phyloP scores from a whole-genome alignment of 1,140 invertebrate species.

The Oscheius sp. region DNA sequence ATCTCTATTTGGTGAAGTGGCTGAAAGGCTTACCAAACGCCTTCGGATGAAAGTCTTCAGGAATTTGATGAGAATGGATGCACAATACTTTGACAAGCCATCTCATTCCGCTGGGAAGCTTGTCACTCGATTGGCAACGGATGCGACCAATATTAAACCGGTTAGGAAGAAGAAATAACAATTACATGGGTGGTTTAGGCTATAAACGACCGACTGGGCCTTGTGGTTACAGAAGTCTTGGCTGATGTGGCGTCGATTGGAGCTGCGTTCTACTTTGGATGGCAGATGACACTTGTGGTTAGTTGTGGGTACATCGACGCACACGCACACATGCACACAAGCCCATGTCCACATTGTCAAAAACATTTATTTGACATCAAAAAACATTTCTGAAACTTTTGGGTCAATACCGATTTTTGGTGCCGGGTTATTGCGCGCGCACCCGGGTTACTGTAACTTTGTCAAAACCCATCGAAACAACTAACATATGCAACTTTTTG shows the following conservation, averaged over 20 bases:
- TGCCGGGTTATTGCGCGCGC: too few species aligned
- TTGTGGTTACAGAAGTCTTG: slow-evolving; percentile 59
- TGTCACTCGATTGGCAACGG: slow-evolving; percentile 64
- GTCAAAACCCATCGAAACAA: too few species aligned
- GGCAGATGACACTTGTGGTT: slow-evolving; percentile 60
- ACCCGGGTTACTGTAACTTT: too few species aligned
- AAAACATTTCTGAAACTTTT: too few species aligned
- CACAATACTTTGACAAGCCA: slow-evolving; percentile 65
- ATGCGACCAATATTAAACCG: slow-evolving; percentile 65
- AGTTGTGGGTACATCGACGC: too few species aligned
- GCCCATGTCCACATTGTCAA: too few species aligned
- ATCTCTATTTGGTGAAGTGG: slow-evolving; percentile 6
- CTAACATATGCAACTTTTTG: too few species aligned
- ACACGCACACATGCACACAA: too few species aligned
- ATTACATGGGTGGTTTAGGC: slow-evolving; percentile 61
- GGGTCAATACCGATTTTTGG: too few species aligned
- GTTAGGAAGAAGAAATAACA: slow-evolving; percentile 56
- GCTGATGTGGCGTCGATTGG: slow-evolving; percentile 58
- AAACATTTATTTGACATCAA: too few species aligned
- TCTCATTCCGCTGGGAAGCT: slow-evolving; percentile 64
- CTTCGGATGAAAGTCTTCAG: slow-evolving; percentile 64
- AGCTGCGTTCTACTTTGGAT: slow-evolving; percentile 61
- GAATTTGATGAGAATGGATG: slow-evolving; percentile 64
- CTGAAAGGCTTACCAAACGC: slow-evolving; percentile 32
- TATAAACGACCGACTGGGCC: slow-evolving; percentile 61